Percentiles rank a stretch among this genome's conserved stretches.
phyloP scores from a whole-genome alignment of 2,797 vertebrate species.

The Catostomus latipinnis region DNA sequence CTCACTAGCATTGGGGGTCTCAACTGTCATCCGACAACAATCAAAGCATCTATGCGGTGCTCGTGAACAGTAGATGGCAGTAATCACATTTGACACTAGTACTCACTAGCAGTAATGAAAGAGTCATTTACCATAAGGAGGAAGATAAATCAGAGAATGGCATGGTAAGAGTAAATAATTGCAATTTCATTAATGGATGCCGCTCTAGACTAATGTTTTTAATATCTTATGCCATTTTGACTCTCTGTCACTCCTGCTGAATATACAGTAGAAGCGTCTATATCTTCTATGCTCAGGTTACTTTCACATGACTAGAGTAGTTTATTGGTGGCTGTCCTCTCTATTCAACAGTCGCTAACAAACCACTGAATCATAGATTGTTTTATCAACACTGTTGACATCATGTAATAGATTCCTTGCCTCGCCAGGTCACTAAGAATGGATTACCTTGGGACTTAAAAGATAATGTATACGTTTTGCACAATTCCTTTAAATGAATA shows the following conservation, averaged over 20 bases:
- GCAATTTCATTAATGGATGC: too few relatives aligned
- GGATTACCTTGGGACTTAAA: not conserved
- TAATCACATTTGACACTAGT: not conserved
- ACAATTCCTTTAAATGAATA: not conserved
- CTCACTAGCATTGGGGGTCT: too few relatives aligned
- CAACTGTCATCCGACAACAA: too few relatives aligned
- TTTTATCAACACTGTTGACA: slow-evolving; percentile 13
- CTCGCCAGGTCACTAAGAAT: not conserved
- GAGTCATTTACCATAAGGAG: not conserved
- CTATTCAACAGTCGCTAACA: not conserved
- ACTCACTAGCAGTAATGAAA: not conserved
- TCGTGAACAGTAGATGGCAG: not conserved
- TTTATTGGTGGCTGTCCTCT: not conserved
- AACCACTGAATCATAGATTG: slow-evolving; percentile 19
- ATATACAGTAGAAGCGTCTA: not conserved
- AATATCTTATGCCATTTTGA: not conserved
- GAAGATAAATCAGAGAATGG: too few relatives aligned
- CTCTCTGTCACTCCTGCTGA: too few relatives aligned
- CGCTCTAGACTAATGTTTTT: not conserved
- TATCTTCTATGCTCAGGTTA: not conserved
- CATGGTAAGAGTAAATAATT: too few relatives aligned
- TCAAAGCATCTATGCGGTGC: not conserved
- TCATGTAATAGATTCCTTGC: not conserved
- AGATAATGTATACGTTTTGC: not conserved
- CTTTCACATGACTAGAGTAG: not conserved